A percentile compares a stretch with the other conserved stretches of the same genome.
phyloP scores from a whole-genome alignment of 1,140 invertebrate genomes.

The Meloidogyne exigua region DNA sequence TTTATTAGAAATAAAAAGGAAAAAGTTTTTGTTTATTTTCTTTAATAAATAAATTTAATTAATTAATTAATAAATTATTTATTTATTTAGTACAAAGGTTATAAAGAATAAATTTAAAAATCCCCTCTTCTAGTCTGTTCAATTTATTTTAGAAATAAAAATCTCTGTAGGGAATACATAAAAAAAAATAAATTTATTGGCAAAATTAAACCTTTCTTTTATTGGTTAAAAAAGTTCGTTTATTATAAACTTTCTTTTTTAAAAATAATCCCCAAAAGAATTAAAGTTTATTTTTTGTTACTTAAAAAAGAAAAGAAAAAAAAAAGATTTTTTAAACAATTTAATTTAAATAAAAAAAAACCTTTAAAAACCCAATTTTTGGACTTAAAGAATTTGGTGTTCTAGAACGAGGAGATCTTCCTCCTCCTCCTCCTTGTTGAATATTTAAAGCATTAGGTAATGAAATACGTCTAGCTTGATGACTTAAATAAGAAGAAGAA shows the following conservation, averaged over 20 bases:
- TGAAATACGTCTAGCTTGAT: constrained; percentile 26
- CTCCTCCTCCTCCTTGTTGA: constrained; percentile 4
- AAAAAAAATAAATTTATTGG: not conserved
- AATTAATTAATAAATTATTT: too few species aligned
- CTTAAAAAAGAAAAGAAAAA: not conserved
- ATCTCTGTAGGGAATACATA: not conserved
- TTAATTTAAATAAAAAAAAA: not conserved
- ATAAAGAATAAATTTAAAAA: not conserved
- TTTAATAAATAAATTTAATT: too few species aligned
- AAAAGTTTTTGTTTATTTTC: not conserved
- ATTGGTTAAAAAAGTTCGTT: not conserved
- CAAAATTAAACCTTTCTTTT: not conserved
- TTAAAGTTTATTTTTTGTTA: constrained; percentile 8
- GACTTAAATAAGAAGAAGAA: not conserved
- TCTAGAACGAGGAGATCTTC: not conserved
- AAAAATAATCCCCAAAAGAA: not conserved
- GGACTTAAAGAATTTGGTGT: constrained; percentile 18
- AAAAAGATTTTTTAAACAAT: not conserved
- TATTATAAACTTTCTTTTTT: not conserved
- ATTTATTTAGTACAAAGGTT: not conserved
- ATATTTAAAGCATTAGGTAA: constrained; percentile 14
- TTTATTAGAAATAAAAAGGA: too few species aligned
- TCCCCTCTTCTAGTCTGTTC: not conserved
- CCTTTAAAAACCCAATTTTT: constrained; percentile 26
- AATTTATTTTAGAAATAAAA: not conserved